Conservation (phyloP, 2,888 invertebrate genomes). For the Eulithis testata region DNA sequence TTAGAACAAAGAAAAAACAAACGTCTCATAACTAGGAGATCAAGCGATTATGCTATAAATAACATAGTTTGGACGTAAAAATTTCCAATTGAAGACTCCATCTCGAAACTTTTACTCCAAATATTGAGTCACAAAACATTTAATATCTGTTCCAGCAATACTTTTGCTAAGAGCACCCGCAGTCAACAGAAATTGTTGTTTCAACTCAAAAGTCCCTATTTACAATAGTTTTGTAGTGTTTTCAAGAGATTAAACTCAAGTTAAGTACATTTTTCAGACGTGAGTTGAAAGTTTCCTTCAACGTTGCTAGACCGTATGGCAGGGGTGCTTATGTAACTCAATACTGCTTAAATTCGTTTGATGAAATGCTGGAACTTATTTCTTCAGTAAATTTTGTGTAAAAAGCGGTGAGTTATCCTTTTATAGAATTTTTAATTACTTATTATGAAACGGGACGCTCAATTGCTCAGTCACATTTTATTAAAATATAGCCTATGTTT, state of each 20-base stretch:
- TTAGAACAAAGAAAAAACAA: no score
- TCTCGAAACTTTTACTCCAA: not conserved
- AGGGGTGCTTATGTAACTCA: slow-evolving; percentile 21
- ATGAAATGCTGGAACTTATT: slow-evolving; percentile 1
- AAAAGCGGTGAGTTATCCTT: no score
- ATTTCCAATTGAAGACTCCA: not conserved
- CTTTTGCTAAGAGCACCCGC: slow-evolving; percentile 25
- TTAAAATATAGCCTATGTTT: no score
- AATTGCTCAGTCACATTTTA: no score
- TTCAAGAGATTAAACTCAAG: slow-evolving; percentile 79
- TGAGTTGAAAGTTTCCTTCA: slow-evolving; percentile 60
- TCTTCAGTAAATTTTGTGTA: not conserved
- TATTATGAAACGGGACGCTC: no score
- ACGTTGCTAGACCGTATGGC: slow-evolving; percentile 23
- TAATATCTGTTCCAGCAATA: slow-evolving; percentile 29
- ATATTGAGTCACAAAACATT: slow-evolving; percentile 23
- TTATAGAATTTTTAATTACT: no score
- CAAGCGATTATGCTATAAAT: no score
- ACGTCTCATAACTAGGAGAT: no score
- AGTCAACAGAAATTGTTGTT: slow-evolving; percentile 52
- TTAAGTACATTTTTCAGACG: slow-evolving; percentile 77
- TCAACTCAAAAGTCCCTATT: slow-evolving; percentile 61
- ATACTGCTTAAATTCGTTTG: slow-evolving; percentile 15
- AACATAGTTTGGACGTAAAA: not conserved
- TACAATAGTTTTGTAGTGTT: slow-evolving; percentile 72